Evolutionary conservation across 1,140 invertebrate genomes (phyloP), one percentile per base, ranked within the genome.

Genomic region (Drosophila insularis): DNA sequence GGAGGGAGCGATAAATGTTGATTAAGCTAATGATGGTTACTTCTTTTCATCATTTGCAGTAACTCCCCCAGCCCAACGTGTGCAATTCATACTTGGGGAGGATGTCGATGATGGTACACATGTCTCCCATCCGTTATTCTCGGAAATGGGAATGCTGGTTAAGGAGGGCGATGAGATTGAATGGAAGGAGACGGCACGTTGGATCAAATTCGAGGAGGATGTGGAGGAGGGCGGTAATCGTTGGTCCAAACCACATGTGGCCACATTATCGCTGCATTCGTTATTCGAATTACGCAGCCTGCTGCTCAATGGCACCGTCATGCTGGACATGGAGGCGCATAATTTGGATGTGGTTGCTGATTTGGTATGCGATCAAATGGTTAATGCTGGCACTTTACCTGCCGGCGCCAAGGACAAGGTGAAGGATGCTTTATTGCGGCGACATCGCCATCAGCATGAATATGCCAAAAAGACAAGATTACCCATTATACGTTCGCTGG

Each of bases 161-260:
- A 94, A 94, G 77, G 96, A 97, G 43, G 97, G 97, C 64, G 97
- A 97, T 63, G 96, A 98, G 78, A 95, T 97, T 92, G 96, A 98
- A 93, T 99, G 98, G 98, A 98, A 98, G 92, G 98, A 99, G 93
- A 98, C 98, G n/a, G 98, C 98, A 17, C 95, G 97, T 82, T 98
- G 97, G 97, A 97, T 98, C 53, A 98, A 98, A 92, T 98, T 98
- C 91, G 97, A 98, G 90, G 97, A 98, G 92, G 97, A 98, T 90
- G 97, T 98, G 0, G 97, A 98, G 92, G 97, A 98, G 92, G 97
- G 97, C 23, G 97, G 97, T 56, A 98, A 98, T 90, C 93, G 97
- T 58, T 98, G 97, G 97, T 98, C 97, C 4, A 98, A 98, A 92
- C 98, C 97, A 2, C 97, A 98, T 91, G 98, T 98, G 21, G 97